Percentiles rank a stretch among this genome's conserved stretches.
Evolutionary conservation across 2,888 invertebrate genomes (phyloP).

Genomic region (Pollenia labialis): DNA sequence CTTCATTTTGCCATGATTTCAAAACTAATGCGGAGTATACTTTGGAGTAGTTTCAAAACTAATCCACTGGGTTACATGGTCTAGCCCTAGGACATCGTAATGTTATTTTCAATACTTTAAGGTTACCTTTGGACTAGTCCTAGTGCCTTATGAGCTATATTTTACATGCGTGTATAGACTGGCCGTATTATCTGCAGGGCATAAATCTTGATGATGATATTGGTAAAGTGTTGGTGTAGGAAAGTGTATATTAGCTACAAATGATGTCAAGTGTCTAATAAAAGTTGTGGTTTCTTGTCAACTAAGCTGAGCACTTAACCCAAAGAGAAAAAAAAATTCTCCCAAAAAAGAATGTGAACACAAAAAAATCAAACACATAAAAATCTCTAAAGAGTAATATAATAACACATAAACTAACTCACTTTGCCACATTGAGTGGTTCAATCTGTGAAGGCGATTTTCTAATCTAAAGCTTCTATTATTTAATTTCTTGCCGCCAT

Average conservation of each 20-base stretch:
- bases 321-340: not conserved
- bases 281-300: conserved; percentile 65
- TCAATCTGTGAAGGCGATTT: conserved; percentile 54
- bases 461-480: conserved; percentile 23
- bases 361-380: not conserved
- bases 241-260: not conserved
- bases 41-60: too few relatives aligned
- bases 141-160: too few relatives aligned
- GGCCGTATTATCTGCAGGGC: too few relatives aligned
- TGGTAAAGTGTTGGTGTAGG: conserved; percentile 18
- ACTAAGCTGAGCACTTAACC: conserved; percentile 44
- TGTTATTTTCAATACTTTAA: too few relatives aligned
- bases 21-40: too few relatives aligned
- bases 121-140: too few relatives aligned
- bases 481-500: not conserved
- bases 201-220: conserved; percentile 27
- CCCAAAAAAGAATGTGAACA: conserved; percentile 5
- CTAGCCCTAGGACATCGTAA: too few relatives aligned
- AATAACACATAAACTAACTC: conserved; percentile 43
- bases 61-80: too few relatives aligned
- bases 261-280: conserved; percentile 64
- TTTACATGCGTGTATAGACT: too few relatives aligned
- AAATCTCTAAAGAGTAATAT: too few relatives aligned
- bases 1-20: too few relatives aligned
- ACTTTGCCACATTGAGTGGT: conserved; percentile 17